phyloP scores from a whole-genome alignment of 2,888 invertebrate species.

The Branchellion lobata region DNA sequence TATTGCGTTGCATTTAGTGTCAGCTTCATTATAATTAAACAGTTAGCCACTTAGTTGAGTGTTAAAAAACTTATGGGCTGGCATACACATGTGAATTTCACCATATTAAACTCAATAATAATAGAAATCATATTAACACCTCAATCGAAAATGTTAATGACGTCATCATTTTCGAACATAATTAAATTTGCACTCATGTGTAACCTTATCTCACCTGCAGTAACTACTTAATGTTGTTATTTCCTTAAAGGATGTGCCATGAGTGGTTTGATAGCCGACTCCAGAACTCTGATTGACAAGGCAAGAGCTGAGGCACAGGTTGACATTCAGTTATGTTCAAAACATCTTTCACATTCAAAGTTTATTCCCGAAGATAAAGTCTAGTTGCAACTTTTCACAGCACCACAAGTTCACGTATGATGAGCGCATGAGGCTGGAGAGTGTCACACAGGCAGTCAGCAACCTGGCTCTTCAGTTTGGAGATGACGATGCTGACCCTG shows the following conservation, averaged over 20 bases:
- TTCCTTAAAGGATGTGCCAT: constrained; percentile 84
- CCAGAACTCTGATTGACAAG: constrained; percentile 86
- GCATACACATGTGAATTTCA: too few relatives aligned
- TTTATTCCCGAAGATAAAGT: background rate
- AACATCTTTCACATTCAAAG: background rate
- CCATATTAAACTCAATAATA: too few relatives aligned
- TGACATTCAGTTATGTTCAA: background rate
- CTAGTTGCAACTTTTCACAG: constrained; percentile 51
- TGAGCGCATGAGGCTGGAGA: constrained; percentile 92
- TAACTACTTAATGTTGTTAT: too few relatives aligned
- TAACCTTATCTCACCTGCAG: too few relatives aligned
- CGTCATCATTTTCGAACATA: too few relatives aligned
- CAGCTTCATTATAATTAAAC: background rate
- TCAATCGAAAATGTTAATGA: too few relatives aligned
- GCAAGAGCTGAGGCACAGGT: constrained; percentile 90
- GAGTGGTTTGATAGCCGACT: constrained; percentile 96
- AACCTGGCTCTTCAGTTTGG: constrained; percentile 99
- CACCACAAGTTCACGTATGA: constrained; percentile 98
- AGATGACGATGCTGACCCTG: constrained; percentile 86
- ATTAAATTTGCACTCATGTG: too few relatives aligned
- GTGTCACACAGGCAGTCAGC: constrained; percentile 95
- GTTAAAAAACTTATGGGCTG: too few relatives aligned
- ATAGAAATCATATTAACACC: too few relatives aligned
- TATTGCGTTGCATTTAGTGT: too few relatives aligned
- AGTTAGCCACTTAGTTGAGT: too few relatives aligned